Evolutionary conservation across 2,797 vertebrate genomes (phyloP), one percentile per base, ranked within the genome.

Genomic region (Silurus lanzhouensis): DNA sequence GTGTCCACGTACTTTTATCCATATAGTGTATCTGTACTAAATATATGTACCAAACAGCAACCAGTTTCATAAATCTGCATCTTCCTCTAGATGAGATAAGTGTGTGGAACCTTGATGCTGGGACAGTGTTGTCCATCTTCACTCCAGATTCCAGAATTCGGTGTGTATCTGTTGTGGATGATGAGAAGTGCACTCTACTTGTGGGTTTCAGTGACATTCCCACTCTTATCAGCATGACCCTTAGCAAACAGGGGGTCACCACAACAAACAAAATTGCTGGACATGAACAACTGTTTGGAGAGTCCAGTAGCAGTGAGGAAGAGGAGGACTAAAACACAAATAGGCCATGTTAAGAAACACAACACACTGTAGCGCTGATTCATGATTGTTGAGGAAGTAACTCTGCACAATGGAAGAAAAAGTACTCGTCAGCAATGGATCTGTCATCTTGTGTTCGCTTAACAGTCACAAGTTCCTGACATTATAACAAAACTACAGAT

Each of bases 281-380:
- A 31, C 90, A 90, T 48, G 55, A 70, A 6, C 85, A 93, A 82
- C 85, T 93, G 71, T 93, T 94, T 82, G 89, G 88, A 64, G 92
- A 95, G 87, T 92, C 91, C 1, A 85, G 92, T 84, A 94, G 93
- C 91, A 95, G 92, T 19, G 93, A 94, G 76, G 93, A 94, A 46
- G 93, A 95, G 14, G 85, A 87, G 85, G 90, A 92, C 63, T 75
- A 14, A 79, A 63, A 83, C 55, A 38, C 22, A 6, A 78, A 78
- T 19, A 76, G 25, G 27, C 14, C 25, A 31, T 67, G 52, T 64
- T 83, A 66, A 63, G 48, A 83, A 25, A 5, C 84, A 84, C 22
- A 27, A 44, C 3, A 10, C 22, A 15, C 17, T 55, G 27, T n/a
- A 14, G 6, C 0, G 48, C 25, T 83, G 55, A 83, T 38, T 78